Conservation (phyloP, 2,797 vertebrate genomes). For the Sylvilagus floridanus region DNA sequence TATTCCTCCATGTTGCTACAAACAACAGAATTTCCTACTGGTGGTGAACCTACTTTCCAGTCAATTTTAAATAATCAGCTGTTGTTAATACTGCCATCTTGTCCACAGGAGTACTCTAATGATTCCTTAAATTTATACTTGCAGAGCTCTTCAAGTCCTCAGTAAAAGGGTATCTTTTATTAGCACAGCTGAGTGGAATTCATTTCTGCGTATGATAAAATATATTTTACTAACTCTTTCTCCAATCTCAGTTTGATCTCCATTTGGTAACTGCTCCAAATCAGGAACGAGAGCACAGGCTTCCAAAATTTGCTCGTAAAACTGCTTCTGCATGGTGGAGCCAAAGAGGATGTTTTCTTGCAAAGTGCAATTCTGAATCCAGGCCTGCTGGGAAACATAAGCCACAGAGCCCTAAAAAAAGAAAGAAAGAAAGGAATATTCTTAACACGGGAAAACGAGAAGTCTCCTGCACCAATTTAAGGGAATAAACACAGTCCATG, state of each 20-base stretch:
- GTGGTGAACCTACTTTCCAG: slow-evolving; percentile 32
- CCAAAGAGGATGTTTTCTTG: slow-evolving; percentile 87
- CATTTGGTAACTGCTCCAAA: slow-evolving; percentile 84
- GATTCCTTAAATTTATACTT: neutral
- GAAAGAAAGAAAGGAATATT: neutral
- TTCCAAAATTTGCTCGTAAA: slow-evolving; percentile 82
- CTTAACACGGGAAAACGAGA: slow-evolving; percentile 5
- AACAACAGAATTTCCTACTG: slow-evolving; percentile 28
- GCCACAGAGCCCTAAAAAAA: slow-evolving; percentile 82
- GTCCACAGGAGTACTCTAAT: neutral
- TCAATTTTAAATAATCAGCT: slow-evolving; percentile 19
- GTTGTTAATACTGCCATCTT: neutral
- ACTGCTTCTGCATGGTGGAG: slow-evolving; percentile 71
- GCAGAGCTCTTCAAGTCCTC: neutral
- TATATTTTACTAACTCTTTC: slow-evolving; percentile 82
- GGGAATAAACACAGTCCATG: neutral
- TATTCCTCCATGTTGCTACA: neutral
- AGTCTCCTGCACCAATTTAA: neutral
- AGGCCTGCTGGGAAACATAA: slow-evolving; percentile 86
- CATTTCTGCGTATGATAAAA: slow-evolving; percentile 34
- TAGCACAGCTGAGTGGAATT: neutral
- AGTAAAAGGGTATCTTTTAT: slow-evolving; percentile 55
- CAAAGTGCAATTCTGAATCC: slow-evolving; percentile 86
- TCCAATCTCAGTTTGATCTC: slow-evolving; percentile 86
- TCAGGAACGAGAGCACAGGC: slow-evolving; percentile 84